phyloP scores from a whole-genome alignment of 2,888 invertebrate genomes.

The Agrotis exclamationis region DNA sequence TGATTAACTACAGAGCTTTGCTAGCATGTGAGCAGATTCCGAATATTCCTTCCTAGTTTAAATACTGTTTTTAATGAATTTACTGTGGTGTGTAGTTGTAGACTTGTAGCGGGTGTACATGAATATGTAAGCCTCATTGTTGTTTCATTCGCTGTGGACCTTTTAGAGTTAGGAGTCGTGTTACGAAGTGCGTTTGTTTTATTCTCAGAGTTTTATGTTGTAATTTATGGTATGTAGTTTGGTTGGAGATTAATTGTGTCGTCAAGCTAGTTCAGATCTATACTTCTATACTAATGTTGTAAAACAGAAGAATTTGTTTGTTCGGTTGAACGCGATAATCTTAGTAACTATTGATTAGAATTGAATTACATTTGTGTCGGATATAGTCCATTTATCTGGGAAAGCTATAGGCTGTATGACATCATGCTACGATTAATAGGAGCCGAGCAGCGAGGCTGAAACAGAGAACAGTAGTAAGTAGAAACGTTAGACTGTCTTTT shows the following conservation, averaged over 20 bases:
- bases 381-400: too few relatives aligned
- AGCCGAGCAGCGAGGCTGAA: too few relatives aligned
- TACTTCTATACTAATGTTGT: too few relatives aligned
- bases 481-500: background rate
- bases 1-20: too few relatives aligned
- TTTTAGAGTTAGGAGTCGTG: slow-evolving; percentile 27
- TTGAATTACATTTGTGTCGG: too few relatives aligned
- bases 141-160: slow-evolving; percentile 26
- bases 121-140: slow-evolving; percentile 36
- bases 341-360: too few relatives aligned
- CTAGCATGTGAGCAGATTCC: too few relatives aligned
- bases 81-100: slow-evolving; percentile 22
- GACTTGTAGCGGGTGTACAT: slow-evolving; percentile 11
- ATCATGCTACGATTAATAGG: too few relatives aligned
- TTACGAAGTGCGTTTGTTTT: slow-evolving; percentile 23
- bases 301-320: too few relatives aligned
- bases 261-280: background rate
- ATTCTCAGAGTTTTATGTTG: background rate
- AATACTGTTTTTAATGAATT: background rate
- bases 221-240: background rate
- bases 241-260: background rate
- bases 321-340: too few relatives aligned
- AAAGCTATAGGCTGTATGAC: too few relatives aligned
- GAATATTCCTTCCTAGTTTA: background rate
- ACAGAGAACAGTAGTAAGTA: too few relatives aligned